Base-by-base conservation (phyloP, 2,113 vertebrate genomes). In the Neoarius graeffei region DNA sequence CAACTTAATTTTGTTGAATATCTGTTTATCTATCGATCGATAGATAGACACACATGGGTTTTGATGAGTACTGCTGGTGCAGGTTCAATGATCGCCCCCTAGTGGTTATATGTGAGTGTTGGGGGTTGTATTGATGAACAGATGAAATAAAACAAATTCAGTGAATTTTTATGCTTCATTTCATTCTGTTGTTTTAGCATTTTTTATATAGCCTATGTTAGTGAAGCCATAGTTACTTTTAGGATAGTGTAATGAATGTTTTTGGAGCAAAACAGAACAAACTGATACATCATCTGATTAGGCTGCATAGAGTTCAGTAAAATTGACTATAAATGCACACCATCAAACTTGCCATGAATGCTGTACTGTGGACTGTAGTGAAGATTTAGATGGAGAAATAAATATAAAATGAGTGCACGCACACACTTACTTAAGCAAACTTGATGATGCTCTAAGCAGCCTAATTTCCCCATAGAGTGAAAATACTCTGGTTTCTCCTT, bases 21-120 rank as follows among this genome's bases (percentile, higher is more conserved):
- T 42, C 42, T 3, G n/a, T n/a, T n/a, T n/a, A 42, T 42, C 42
- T 3, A 42, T 42, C 42, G 42, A 42, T 42, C 42, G 3, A 42
- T 42, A 42, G 42, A 42, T 42, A 42, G 4, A 42, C 42, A 42
- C 42, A 42, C 42, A 42, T 42, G 25, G 9, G 20, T 2, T 57
- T 30, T 27, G 50, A 57, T 7, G 20, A 6, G 13, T 7, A 52
- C 4, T 52, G 62, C 50, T 42, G 56, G 20, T 74, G 62, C 25
- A 84, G 19, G 81, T 52, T 73, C 57, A 80, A 30, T 89, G 82
- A 88, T 91, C 86, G 92, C 93, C 94, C 93, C 92, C 93, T 95
- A 92, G 91, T 94, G 94, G 93, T 89, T 66, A 15, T 20, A 35
- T 30, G 7, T 87, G 56, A 86, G 60, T 42, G 73, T 25, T 89